Evolutionary conservation across 92 coral and sea anemone genomes (phyloP).

Genomic region (Phenganax subtilis): DNA sequence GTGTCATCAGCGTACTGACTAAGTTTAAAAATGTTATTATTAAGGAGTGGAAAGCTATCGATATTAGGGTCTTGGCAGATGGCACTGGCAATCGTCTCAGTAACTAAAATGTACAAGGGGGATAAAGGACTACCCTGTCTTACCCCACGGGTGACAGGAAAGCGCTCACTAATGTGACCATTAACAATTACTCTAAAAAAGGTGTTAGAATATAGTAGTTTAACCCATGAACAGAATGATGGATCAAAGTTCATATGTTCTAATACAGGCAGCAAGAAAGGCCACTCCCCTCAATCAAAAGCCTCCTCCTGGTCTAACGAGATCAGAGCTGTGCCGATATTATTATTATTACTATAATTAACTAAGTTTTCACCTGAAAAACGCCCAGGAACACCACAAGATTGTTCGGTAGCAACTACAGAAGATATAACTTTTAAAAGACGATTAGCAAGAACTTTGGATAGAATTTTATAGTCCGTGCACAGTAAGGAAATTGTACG

Average conservation of each 20-base stretch:
- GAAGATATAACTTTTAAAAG: constrained; percentile 31
- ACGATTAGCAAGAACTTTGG: constrained; percentile 36
- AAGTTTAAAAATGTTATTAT: not conserved
- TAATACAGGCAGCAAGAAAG: constrained; percentile 30
- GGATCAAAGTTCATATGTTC: constrained; percentile 50
- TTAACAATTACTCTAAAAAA: constrained; percentile 12
- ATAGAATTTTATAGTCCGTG: constrained; percentile 49
- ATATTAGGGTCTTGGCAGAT: constrained; percentile 21
- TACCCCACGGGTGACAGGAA: constrained; percentile 26
- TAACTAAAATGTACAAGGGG: constrained; percentile 19
- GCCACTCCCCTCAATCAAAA: constrained; percentile 54
- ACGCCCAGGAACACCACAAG: constrained; percentile 46
- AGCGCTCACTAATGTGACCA: constrained; percentile 4
- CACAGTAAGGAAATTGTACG: constrained; percentile 51
- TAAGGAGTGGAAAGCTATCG: constrained; percentile 6
- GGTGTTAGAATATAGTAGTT: constrained; percentile 28
- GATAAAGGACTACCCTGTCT: constrained; percentile 35
- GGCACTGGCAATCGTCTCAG: constrained; percentile 39
- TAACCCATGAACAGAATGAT: constrained; percentile 41
- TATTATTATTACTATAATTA: not conserved
- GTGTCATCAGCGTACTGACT: constrained; percentile 48
- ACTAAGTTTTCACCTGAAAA: constrained; percentile 40
- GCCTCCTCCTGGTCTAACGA: constrained; percentile 59
- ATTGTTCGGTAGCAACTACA: constrained; percentile 45
- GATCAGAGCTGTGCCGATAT: constrained; percentile 27